phyloP scores from a whole-genome alignment of 2,113 vertebrate species.

The Delphinapterus leucas region DNA sequence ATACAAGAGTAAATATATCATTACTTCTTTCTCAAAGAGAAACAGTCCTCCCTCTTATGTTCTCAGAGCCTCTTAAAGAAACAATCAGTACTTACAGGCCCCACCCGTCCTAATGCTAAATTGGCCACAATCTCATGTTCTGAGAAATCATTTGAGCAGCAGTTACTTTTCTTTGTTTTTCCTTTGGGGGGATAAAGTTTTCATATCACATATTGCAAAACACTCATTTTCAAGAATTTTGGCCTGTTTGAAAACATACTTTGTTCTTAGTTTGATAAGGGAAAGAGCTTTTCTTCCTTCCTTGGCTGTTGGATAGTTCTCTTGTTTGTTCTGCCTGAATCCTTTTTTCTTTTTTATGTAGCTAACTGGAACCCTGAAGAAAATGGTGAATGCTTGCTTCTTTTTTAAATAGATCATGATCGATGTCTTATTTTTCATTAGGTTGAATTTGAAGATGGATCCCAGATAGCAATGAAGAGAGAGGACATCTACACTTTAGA shows the following conservation, averaged over 20 bases:
- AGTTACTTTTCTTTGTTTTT: slow-evolving; percentile 6
- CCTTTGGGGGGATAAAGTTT: background rate
- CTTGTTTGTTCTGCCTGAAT: background rate
- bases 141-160: slow-evolving; percentile 1
- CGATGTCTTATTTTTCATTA: slow-evolving; percentile 72
- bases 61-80: background rate
- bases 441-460: slow-evolving; percentile 99
- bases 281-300: background rate
- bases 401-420: background rate
- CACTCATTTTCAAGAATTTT: slow-evolving; percentile 26
- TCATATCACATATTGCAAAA: background rate
- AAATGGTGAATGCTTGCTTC: background rate
- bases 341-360: background rate
- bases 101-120: background rate
- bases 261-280: background rate
- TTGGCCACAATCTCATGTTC: background rate
- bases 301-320: background rate
- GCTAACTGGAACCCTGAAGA: background rate
- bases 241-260: background rate
- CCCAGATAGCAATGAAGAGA: slow-evolving; percentile 93
- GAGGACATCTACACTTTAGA: slow-evolving; percentile 95
- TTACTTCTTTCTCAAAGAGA: background rate
- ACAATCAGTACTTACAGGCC: background rate
- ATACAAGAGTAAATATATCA: background rate
- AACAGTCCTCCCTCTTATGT: background rate